Conservation (phyloP, 2,888 invertebrate genomes). For the Tholera decimalis region DNA sequence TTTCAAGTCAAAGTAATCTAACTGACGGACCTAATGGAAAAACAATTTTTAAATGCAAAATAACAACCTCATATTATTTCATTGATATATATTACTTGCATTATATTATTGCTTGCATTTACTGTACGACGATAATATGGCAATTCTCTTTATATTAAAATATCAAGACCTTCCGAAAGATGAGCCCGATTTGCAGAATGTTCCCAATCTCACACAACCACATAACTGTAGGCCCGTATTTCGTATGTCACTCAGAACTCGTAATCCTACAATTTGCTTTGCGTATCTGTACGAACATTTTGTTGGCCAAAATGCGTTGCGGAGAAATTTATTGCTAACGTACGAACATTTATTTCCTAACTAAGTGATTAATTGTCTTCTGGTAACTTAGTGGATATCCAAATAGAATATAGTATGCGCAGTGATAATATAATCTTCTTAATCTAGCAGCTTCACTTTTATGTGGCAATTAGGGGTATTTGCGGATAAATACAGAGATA, state of each 20-base stretch:
- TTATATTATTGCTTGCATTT: not conserved
- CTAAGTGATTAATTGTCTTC: constrained; percentile 52
- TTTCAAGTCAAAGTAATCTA: too few species aligned
- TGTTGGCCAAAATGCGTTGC: constrained; percentile 29
- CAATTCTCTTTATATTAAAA: not conserved
- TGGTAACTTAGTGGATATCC: constrained; percentile 26
- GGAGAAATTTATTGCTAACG: constrained; percentile 52
- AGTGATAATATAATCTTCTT: constrained; percentile 28
- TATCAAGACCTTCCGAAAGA: constrained; percentile 2
- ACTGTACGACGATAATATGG: not conserved
- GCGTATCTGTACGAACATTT: constrained; percentile 46
- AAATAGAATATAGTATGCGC: constrained; percentile 20
- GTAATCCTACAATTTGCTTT: constrained; percentile 48
- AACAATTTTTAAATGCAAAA: too few species aligned
- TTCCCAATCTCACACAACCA: constrained; percentile 30
- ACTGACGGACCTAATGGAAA: too few species aligned
- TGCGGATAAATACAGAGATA: constrained; percentile 8
- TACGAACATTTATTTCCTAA: constrained; percentile 48
- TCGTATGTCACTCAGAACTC: constrained; percentile 22
- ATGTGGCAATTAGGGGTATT: constrained; percentile 36
- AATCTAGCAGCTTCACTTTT: constrained; percentile 11
- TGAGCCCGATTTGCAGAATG: constrained; percentile 20
- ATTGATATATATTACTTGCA: too few species aligned
- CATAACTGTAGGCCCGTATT: constrained; percentile 15
- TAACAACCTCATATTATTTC: too few species aligned